Evolutionary conservation across 2,888 invertebrate genomes (phyloP).

Genomic region (Erynnis tages): DNA sequence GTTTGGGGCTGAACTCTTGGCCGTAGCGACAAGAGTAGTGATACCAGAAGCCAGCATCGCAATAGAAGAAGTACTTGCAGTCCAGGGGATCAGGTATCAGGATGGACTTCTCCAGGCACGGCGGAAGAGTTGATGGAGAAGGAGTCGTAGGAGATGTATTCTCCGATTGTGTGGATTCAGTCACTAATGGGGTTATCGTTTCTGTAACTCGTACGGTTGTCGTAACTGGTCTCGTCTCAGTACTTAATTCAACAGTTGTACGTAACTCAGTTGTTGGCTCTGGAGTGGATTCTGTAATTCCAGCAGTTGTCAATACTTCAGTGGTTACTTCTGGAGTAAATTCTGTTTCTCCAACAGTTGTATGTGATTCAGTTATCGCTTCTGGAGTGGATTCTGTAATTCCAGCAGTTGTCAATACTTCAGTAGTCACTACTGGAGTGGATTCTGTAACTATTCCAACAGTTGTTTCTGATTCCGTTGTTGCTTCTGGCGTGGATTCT

Average conservation of each 20-base stretch:
- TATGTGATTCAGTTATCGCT: background rate
- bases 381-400: too few relatives aligned
- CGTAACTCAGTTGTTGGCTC: background rate
- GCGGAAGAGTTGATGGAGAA: slow-evolving; percentile 4
- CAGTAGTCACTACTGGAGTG: too few relatives aligned
- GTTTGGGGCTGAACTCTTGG: slow-evolving; percentile 29
- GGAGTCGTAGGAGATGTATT: background rate
- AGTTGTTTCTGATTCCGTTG: background rate
- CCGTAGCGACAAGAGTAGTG: slow-evolving; percentile 29
- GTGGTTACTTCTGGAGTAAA: too few relatives aligned
- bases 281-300: too few relatives aligned
- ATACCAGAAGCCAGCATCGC: slow-evolving; percentile 17
- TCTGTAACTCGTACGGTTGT: too few relatives aligned
- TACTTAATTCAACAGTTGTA: background rate
- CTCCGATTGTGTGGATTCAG: background rate
- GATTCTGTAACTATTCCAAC: too few relatives aligned
- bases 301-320: too few relatives aligned
- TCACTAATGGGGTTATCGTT: too few relatives aligned
- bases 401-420: too few relatives aligned
- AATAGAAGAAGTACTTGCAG: slow-evolving; percentile 26
- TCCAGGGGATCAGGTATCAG: slow-evolving; percentile 21
- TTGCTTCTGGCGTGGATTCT: background rate
- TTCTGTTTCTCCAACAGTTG: background rate
- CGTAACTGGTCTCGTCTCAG: too few relatives aligned
- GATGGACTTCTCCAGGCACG: background rate